phyloP scores from a whole-genome alignment of 2,888 invertebrate genomes.

The Brachyptera putata region DNA sequence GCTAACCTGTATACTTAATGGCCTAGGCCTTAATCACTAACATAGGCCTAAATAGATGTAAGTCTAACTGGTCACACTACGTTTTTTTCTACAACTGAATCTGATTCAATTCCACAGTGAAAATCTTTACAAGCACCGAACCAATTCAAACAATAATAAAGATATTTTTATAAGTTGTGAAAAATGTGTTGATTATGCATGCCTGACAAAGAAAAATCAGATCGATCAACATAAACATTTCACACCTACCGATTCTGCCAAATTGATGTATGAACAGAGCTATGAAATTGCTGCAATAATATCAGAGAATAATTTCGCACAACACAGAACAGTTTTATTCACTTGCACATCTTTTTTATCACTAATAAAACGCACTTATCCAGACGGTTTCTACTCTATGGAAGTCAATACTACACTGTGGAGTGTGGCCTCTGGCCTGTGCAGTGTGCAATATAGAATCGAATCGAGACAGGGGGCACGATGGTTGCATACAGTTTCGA shows the following conservation, averaged over 20 bases:
- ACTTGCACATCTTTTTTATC: neutral
- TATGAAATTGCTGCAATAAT: neutral
- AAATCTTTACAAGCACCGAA: too few species aligned
- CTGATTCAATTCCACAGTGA: too few species aligned
- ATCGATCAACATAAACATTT: neutral
- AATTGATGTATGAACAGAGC: neutral
- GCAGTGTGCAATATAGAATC: neutral
- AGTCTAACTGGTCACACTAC: too few species aligned
- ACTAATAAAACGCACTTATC: too few species aligned
- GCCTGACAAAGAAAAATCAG: too few species aligned
- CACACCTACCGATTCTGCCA: slow-evolving; percentile 12
- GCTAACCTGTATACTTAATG: too few species aligned
- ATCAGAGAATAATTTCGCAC: neutral
- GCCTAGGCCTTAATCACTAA: too few species aligned
- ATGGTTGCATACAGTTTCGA: neutral
- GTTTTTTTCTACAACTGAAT: too few species aligned
- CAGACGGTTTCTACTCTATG: neutral
- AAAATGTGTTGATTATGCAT: too few species aligned
- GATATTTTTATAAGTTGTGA: too few species aligned
- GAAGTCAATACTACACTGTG: neutral
- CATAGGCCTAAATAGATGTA: too few species aligned
- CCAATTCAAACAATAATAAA: too few species aligned
- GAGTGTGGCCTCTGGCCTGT: neutral
- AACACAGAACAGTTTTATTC: neutral
- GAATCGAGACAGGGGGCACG: neutral